These are phyloP conservation scores for Eugnorisma glareosa DNA, from an alignment of 2,888 invertebrate genomes.

Conservation along the genomic window DNA sequence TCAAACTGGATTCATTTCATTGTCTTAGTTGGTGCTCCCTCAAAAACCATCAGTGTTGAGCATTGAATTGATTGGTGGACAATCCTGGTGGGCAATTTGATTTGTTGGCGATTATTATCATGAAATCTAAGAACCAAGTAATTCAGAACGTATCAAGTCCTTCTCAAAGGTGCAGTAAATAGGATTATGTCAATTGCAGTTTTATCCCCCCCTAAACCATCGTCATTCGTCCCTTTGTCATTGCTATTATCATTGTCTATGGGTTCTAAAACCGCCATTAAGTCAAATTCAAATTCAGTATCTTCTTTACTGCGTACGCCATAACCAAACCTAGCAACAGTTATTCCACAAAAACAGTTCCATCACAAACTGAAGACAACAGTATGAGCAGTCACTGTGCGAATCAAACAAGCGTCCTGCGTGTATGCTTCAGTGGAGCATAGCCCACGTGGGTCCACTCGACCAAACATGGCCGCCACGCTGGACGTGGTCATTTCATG, in stretches of 20 bases:
- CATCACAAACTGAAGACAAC: constrained; percentile 39
- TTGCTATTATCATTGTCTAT: neutral
- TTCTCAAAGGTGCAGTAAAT: too few species aligned
- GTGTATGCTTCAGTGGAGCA: constrained; percentile 78
- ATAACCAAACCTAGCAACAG: neutral
- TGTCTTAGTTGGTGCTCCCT: neutral
- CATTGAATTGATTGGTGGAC: neutral
- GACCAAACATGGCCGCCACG: constrained; percentile 52
- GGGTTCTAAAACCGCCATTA: neutral
- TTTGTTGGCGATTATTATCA: neutral
- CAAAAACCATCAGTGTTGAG: too few species aligned
- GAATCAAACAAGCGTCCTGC: constrained; percentile 71
- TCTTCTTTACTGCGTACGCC: neutral
- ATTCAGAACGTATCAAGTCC: neutral
- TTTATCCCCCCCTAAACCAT: too few species aligned
- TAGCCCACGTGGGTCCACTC: constrained; percentile 74
- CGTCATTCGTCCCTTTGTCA: neutral
- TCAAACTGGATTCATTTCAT: neutral
- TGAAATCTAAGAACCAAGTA: neutral
- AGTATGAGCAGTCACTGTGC: constrained; percentile 71
- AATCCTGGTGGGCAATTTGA: neutral
- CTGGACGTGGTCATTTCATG: constrained; percentile 50
- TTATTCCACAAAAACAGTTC: constrained; percentile 38
- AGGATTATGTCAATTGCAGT: fast-evolving
- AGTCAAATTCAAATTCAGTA: neutral